Evolutionary conservation across 2,888 invertebrate species (phyloP).

Genomic region (Agrotis clavis): DNA sequence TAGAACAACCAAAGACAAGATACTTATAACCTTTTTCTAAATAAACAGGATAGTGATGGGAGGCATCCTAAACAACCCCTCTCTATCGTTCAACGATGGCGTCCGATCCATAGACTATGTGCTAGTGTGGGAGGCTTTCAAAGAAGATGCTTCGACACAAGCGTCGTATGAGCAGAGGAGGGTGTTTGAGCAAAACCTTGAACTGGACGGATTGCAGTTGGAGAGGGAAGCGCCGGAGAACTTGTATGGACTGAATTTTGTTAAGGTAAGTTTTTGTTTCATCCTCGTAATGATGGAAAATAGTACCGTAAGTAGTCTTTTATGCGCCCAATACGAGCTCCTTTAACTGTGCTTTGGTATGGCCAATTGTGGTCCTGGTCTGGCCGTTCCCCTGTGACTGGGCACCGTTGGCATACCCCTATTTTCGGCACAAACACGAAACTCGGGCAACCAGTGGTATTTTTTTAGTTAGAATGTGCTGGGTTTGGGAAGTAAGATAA

Average conservation of each 20-base stretch:
- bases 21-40: background rate
- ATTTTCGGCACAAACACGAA: background rate
- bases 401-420: background rate
- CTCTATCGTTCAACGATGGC: conserved; percentile 93
- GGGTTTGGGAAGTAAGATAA: no score
- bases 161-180: conserved; percentile 88
- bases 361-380: no score
- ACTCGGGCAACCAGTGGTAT: background rate
- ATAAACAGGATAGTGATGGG: conserved; percentile 84
- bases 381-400: no score
- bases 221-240: conserved; percentile 93
- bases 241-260: conserved; percentile 93
- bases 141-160: conserved; percentile 87
- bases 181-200: conserved; percentile 94
- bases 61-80: conserved; percentile 86
- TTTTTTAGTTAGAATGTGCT: no score
- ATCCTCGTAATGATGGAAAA: background rate
- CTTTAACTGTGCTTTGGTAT: no score
- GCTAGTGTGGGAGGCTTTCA: conserved; percentile 93
- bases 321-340: no score
- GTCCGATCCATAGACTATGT: conserved; percentile 94
- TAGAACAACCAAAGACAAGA: background rate
- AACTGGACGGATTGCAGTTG: conserved; percentile 94
- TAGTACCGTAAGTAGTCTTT: no score
- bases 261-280: conserved; percentile 90